These are phyloP conservation scores for Takifugu rubripes DNA, from an alignment of 2,797 vertebrate genomes.

Conservation along the genomic window DNA sequence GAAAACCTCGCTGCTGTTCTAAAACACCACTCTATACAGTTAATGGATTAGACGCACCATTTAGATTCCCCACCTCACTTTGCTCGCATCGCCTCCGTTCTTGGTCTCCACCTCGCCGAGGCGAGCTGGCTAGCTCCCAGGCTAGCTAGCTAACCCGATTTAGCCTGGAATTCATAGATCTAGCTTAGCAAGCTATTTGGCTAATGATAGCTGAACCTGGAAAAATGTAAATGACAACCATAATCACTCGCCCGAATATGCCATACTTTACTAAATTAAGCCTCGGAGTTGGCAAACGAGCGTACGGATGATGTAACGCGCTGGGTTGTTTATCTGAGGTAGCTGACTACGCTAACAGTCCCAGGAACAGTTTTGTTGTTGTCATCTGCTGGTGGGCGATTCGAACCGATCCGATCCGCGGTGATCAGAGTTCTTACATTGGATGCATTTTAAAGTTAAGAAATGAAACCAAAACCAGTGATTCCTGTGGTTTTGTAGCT, in stretches of 20 bases:
- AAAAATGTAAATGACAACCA: conserved; percentile 27
- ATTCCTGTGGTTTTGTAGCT: no score
- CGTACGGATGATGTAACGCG: conserved; percentile 20
- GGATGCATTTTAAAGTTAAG: no score
- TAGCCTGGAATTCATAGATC: conserved; percentile 62
- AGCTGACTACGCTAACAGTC: conserved; percentile 66
- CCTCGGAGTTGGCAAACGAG: conserved; percentile 7
- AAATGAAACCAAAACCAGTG: no score
- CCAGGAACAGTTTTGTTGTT: conserved; percentile 76
- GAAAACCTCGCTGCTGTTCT: not conserved
- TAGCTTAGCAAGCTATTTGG: conserved; percentile 52
- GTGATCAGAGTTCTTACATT: not conserved
- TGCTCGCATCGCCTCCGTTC: conserved; percentile 56
- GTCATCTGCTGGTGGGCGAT: conserved; percentile 64
- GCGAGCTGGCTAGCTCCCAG: conserved; percentile 54
- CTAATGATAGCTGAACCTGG: conserved; percentile 38
- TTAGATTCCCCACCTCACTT: conserved; percentile 57
- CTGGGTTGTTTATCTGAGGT: conserved; percentile 50
- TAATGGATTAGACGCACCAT: not conserved
- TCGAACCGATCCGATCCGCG: conserved; percentile 21
- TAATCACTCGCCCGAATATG: conserved; percentile 13
- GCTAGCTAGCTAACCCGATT: conserved; percentile 67
- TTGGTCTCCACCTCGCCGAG: conserved; percentile 51
- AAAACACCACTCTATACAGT: not conserved
- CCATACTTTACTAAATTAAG: conserved; percentile 8